Evolutionary conservation across 1,140 invertebrate genomes (phyloP).

Genomic region (Calosoma granatense): DNA sequence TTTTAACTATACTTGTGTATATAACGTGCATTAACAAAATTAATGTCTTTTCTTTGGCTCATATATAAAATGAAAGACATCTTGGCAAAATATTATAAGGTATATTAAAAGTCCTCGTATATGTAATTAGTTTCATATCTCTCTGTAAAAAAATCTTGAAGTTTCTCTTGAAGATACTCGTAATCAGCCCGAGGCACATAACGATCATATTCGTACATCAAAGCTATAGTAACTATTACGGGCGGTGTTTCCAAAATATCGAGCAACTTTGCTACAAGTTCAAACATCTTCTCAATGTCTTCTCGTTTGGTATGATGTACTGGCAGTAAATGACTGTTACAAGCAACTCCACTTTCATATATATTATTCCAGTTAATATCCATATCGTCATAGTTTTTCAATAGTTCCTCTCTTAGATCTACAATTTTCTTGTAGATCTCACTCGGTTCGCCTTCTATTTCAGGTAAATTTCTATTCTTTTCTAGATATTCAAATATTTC

Average conservation of each 20-base stretch:
- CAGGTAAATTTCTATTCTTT: slow-evolving; percentile 38
- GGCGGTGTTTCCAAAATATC: not conserved
- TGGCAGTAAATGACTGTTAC: not conserved
- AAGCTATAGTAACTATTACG: not conserved
- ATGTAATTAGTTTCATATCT: too few relatives aligned
- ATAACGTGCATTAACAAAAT: too few relatives aligned
- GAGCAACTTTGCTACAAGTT: not conserved
- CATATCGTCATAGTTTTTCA: slow-evolving; percentile 36
- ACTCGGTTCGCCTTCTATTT: slow-evolving; percentile 25
- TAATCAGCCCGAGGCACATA: not conserved
- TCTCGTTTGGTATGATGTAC: not conserved
- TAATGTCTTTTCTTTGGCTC: too few relatives aligned
- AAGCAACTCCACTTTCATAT: not conserved
- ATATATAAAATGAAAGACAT: too few relatives aligned
- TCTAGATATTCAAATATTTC: slow-evolving; percentile 52
- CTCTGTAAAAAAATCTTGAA: not conserved
- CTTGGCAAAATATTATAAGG: too few relatives aligned
- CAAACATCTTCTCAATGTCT: not conserved
- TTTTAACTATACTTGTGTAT: too few relatives aligned
- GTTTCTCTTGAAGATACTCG: not conserved
- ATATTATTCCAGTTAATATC: not conserved
- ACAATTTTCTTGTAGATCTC: slow-evolving; percentile 33
- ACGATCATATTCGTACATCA: slow-evolving; percentile 3
- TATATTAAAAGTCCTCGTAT: too few relatives aligned
- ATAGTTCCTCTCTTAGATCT: slow-evolving; percentile 38